Evolutionary conservation across 2,888 invertebrate species (phyloP).

Genomic region (Thecocarcelia acutangulata): DNA sequence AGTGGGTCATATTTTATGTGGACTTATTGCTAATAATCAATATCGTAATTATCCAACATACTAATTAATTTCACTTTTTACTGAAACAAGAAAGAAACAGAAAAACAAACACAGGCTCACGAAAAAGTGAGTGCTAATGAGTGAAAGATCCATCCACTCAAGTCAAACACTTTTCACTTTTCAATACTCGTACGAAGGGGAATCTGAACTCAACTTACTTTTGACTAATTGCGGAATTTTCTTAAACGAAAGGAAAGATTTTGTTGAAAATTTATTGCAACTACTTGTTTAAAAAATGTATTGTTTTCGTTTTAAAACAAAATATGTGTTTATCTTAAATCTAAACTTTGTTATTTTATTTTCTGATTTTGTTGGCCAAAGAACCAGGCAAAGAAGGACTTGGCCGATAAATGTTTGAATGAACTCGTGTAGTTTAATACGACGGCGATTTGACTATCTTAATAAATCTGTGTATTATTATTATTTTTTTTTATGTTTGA

Average conservation of each 20-base stretch:
- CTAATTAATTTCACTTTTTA: constrained; percentile 68
- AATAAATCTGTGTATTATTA: constrained; percentile 64
- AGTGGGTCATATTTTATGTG: constrained; percentile 48
- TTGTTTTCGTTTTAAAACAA: constrained; percentile 39
- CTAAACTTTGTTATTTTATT: constrained; percentile 39
- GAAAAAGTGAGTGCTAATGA: constrained; percentile 23
- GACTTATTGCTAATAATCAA: constrained; percentile 44
- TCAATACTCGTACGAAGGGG: too few relatives aligned
- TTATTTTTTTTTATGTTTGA: constrained; percentile 52
- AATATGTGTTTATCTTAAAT: constrained; percentile 57
- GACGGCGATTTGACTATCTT: constrained; percentile 62
- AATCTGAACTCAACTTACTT: constrained; percentile 18
- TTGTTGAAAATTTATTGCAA: constrained; percentile 56
- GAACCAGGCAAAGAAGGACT: neutral
- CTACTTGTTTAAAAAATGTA: constrained; percentile 46
- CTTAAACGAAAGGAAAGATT: constrained; percentile 36
- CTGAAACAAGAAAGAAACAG: neutral
- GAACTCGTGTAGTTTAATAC: neutral
- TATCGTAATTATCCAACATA: constrained; percentile 21
- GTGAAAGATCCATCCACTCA: constrained; percentile 2
- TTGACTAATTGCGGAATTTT: constrained; percentile 68
- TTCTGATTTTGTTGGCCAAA: neutral
- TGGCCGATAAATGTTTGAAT: neutral
- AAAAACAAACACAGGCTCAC: neutral
- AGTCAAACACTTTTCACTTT: neutral